Conservation (phyloP, 1,140 invertebrate genomes). For the Octopus bimaculoides region DNA sequence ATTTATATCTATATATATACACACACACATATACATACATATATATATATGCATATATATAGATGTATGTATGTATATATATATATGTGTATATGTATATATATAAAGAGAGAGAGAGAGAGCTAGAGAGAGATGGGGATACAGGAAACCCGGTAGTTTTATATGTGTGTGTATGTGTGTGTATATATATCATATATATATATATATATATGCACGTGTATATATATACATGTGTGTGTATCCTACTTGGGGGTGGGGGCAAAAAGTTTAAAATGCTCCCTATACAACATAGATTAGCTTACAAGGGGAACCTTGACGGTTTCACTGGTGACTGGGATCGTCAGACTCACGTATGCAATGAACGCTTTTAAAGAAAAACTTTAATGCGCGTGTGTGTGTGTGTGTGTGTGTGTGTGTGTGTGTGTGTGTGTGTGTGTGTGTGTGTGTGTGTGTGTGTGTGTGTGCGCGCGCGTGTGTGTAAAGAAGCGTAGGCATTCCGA, state of each 20-base stretch:
- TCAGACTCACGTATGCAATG: too few relatives aligned
- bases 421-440: neutral
- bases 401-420: neutral
- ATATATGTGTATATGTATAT: neutral
- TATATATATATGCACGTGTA: neutral
- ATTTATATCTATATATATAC: neutral
- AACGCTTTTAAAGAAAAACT: too few relatives aligned
- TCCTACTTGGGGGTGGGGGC: neutral
- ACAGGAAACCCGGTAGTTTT: neutral
- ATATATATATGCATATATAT: neutral
- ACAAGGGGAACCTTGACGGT: too few relatives aligned
- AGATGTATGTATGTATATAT: neutral
- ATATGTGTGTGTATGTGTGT: neutral
- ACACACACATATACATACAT: neutral
- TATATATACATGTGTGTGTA: neutral
- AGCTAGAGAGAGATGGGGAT: neutral
- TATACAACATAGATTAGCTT: too few relatives aligned
- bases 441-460: neutral
- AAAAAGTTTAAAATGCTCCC: too few relatives aligned
- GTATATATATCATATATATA: neutral
- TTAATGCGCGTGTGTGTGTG: neutral
- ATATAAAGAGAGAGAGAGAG: neutral
- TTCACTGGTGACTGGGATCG: too few relatives aligned
- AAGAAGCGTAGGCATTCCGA: neutral
- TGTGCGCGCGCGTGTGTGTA: neutral